Percentiles rank a stretch among this genome's conserved stretches.
Conservation (phyloP, 2,113 vertebrate species). For the Phalacrocorax aristotelis region DNA sequence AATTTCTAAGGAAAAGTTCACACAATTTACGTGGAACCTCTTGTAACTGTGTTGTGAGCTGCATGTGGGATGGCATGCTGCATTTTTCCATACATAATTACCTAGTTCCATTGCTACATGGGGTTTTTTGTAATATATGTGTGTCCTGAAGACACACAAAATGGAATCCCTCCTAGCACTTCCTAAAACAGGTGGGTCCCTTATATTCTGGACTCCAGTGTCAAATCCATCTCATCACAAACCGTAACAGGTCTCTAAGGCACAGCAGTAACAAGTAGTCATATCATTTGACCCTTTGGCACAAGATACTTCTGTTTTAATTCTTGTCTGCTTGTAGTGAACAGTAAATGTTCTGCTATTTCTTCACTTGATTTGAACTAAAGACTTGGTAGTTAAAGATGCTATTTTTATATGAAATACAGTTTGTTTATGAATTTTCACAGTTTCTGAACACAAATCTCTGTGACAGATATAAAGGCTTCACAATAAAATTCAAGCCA, state of each 20-base stretch:
- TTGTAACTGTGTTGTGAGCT: background rate
- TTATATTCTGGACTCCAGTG: background rate
- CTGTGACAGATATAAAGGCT: background rate
- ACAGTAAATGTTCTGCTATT: background rate
- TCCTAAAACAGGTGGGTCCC: background rate
- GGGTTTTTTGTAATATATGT: background rate
- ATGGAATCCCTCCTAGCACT: background rate
- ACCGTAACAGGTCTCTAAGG: background rate
- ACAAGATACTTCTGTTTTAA: background rate
- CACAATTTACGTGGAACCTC: background rate
- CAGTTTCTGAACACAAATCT: background rate
- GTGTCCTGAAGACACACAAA: background rate
- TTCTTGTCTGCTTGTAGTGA: background rate
- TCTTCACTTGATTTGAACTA: background rate
- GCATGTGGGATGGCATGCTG: background rate
- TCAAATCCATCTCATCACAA: background rate
- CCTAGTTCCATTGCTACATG: background rate
- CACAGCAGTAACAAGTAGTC: background rate
- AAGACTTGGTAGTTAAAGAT: background rate
- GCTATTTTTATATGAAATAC: background rate
- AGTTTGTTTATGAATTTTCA: background rate
- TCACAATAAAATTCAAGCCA: background rate
- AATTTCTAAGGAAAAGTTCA: background rate
- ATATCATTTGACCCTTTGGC: background rate
- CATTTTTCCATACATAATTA: background rate